A percentile compares a stretch with the other conserved stretches of the same genome.
Evolutionary conservation across 2,888 invertebrate species (phyloP).

Genomic region (Blomia tropicalis): DNA sequence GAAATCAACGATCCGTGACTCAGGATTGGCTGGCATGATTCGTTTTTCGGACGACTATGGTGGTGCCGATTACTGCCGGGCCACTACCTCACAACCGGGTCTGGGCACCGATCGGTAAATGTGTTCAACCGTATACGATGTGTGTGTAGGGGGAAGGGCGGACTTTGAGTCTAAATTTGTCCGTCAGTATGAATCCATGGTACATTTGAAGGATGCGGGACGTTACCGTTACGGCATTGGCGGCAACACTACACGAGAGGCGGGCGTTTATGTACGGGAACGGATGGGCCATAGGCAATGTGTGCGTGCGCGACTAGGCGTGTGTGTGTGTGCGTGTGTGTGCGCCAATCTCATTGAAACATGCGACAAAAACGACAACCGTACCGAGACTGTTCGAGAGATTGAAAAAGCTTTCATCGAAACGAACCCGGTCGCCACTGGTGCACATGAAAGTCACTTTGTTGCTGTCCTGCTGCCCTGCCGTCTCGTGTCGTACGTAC

Average conservation of each 20-base stretch:
- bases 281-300: not conserved
- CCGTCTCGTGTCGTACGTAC: no score
- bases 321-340: no score
- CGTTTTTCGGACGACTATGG: not conserved
- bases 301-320: no score
- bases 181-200: not conserved
- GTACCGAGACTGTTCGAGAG: slow-evolving; percentile 3
- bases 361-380: slow-evolving; percentile 2
- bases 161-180: slow-evolving; percentile 6
- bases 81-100: not conserved
- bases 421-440: not conserved
- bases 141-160: no score
- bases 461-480: not conserved
- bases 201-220: not conserved
- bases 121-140: not conserved
- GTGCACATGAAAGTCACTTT: not conserved
- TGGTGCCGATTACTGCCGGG: not conserved
- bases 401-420: not conserved
- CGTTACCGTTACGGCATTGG: slow-evolving; percentile 6
- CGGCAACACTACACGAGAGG: not conserved
- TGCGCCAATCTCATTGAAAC: no score
- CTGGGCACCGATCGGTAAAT: not conserved
- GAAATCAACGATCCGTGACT: slow-evolving; percentile 12
- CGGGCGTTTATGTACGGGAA: not conserved
- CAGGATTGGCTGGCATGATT: slow-evolving; percentile 6